phyloP scores from a whole-genome alignment of 2,797 vertebrate genomes.

The Pseudocheirus occidentalis region DNA sequence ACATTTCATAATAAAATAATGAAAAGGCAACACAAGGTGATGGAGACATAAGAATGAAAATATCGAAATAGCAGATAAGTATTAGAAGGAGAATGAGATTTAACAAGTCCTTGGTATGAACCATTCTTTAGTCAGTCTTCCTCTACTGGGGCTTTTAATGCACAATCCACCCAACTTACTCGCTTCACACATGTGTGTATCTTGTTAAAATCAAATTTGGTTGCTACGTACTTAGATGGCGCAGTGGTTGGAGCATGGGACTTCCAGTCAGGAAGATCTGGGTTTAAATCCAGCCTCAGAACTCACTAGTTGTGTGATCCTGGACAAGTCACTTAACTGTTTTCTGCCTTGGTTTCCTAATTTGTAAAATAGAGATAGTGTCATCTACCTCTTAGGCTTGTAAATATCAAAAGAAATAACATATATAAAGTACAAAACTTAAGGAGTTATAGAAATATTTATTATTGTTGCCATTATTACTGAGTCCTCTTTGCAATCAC shows the following conservation, averaged over 20 bases:
- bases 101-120: slow-evolving; percentile 90
- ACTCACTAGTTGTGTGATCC: background rate
- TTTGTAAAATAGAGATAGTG: background rate
- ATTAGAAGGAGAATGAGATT: slow-evolving; percentile 89
- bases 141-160: slow-evolving; percentile 87
- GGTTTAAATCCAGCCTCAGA: background rate
- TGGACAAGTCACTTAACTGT: background rate
- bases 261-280: background rate
- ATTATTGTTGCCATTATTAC: background rate
- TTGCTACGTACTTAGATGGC: background rate
- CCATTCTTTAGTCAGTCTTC: slow-evolving; percentile 85
- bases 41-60: slow-evolving; percentile 80
- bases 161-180: slow-evolving; percentile 89
- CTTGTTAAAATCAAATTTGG: background rate
- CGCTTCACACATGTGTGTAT: slow-evolving; percentile 87
- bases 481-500: background rate
- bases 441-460: background rate
- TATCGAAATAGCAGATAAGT: slow-evolving; percentile 83
- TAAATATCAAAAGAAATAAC: background rate
- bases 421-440: background rate
- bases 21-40: slow-evolving; percentile 87
- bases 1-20: slow-evolving; percentile 92
- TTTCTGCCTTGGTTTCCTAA: background rate
- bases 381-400: background rate
- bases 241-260: background rate